Conservation (phyloP, 1,140 invertebrate species). For the Musca vetustissima region DNA sequence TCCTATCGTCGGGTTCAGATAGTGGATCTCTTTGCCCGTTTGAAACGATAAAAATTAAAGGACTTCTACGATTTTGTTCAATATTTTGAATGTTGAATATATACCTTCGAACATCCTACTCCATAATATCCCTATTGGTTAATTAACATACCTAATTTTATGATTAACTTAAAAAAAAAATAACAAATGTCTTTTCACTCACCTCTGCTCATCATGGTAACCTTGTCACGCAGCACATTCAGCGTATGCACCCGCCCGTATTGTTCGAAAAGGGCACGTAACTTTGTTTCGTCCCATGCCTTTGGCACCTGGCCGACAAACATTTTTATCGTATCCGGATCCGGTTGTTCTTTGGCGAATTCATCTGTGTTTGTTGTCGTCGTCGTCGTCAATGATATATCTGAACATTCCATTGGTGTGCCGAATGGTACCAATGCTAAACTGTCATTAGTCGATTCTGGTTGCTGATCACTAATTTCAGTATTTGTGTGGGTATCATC, state of each 20-base stretch:
- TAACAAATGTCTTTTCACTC: constrained; percentile 51
- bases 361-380: constrained; percentile 21
- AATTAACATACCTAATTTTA: too few relatives aligned
- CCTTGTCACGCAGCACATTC: constrained; percentile 95
- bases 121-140: too few relatives aligned
- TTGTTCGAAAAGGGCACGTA: constrained; percentile 93
- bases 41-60: too few relatives aligned
- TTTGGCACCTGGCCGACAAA: constrained; percentile 97
- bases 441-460: neutral
- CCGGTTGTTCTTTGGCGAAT: constrained; percentile 69
- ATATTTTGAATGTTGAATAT: too few relatives aligned
- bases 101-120: too few relatives aligned
- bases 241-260: constrained; percentile 95
- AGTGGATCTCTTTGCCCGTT: too few relatives aligned
- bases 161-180: too few relatives aligned
- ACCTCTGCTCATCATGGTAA: constrained; percentile 95
- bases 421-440: neutral
- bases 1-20: too few relatives aligned
- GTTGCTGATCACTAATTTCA: neutral
- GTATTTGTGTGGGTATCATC: neutral
- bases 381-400: neutral
- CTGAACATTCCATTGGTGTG: neutral
- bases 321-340: constrained; percentile 99
- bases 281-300: constrained; percentile 94
- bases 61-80: too few relatives aligned